Conservation (phyloP, 2,113 vertebrate genomes). For the Cololabis saira region DNA sequence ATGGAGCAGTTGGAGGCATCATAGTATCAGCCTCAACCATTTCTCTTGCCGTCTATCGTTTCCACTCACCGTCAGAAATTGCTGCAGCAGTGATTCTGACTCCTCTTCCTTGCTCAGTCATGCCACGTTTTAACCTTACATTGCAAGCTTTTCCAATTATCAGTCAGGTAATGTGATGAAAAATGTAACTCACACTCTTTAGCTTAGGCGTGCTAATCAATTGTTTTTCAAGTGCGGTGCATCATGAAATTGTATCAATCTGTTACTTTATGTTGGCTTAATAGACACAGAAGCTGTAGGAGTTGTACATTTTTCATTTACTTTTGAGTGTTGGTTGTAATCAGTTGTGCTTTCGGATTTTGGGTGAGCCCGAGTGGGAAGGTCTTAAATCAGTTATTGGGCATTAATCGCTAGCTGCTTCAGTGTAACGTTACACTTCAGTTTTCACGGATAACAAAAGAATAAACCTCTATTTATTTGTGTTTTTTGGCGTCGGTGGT, state of each 20-base stretch:
- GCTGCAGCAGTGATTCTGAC: slow-evolving; percentile 39
- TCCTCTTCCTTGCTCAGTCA: slow-evolving; percentile 30
- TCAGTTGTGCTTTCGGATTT: background rate
- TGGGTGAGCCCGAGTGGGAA: background rate
- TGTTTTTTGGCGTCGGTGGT: no score
- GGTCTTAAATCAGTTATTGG: background rate
- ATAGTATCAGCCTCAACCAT: slow-evolving; percentile 51
- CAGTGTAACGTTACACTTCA: background rate
- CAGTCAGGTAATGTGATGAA: slow-evolving; percentile 48
- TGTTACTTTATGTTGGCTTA: slow-evolving; percentile 5
- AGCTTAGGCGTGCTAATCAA: slow-evolving; percentile 36
- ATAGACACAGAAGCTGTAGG: slow-evolving; percentile 8
- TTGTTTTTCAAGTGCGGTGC: slow-evolving; percentile 24
- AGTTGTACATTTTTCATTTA: background rate
- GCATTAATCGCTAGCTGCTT: background rate
- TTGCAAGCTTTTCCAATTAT: slow-evolving; percentile 50
- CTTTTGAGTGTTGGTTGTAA: background rate
- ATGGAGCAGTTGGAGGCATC: slow-evolving; percentile 52
- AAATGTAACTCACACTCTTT: slow-evolving; percentile 24
- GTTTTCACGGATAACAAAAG: no score
- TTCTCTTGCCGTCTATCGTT: slow-evolving; percentile 38
- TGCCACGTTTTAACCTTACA: slow-evolving; percentile 54
- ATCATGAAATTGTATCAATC: slow-evolving; percentile 12
- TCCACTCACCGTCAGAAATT: slow-evolving; percentile 48
- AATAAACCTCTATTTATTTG: no score